Conservation (phyloP, 2,113 vertebrate species). For the Bolborhynchus lineola region DNA sequence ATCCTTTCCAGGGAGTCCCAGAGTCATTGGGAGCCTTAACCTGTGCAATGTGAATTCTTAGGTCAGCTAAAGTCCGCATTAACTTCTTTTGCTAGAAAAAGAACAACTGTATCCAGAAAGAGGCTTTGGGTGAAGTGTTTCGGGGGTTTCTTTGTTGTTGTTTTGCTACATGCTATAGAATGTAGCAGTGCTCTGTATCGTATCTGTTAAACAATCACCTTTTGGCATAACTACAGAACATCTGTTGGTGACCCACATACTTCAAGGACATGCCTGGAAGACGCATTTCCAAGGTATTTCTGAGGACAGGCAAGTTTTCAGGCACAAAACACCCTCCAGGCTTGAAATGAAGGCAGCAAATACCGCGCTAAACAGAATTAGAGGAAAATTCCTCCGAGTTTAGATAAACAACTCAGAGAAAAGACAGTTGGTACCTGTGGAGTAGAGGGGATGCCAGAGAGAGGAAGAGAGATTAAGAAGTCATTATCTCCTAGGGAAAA, state of each 20-base stretch:
- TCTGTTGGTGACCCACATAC: neutral
- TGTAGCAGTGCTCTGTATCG: neutral
- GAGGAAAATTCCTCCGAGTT: neutral
- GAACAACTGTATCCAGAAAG: neutral
- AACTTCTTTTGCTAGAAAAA: neutral
- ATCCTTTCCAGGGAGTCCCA: neutral
- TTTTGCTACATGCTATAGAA: neutral
- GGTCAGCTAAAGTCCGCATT: neutral
- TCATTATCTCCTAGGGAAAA: constrained; percentile 39
- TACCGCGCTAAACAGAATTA: neutral
- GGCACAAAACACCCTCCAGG: neutral
- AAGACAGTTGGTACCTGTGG: constrained; percentile 28
- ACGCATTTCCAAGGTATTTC: neutral
- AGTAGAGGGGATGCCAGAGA: constrained; percentile 17
- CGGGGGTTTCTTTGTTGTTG: neutral
- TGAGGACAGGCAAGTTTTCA: neutral
- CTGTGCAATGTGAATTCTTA: neutral
- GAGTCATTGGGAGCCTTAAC: neutral
- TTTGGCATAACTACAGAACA: neutral
- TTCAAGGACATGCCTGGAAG: neutral
- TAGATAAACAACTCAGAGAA: neutral
- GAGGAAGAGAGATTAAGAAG: constrained; percentile 21
- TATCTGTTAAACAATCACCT: neutral
- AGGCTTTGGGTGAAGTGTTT: neutral
- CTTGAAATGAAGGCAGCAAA: neutral